Evolutionary conservation across 2,113 vertebrate species (phyloP), one percentile per base, ranked within the genome.

Genomic region (Agelaius phoeniceus): DNA sequence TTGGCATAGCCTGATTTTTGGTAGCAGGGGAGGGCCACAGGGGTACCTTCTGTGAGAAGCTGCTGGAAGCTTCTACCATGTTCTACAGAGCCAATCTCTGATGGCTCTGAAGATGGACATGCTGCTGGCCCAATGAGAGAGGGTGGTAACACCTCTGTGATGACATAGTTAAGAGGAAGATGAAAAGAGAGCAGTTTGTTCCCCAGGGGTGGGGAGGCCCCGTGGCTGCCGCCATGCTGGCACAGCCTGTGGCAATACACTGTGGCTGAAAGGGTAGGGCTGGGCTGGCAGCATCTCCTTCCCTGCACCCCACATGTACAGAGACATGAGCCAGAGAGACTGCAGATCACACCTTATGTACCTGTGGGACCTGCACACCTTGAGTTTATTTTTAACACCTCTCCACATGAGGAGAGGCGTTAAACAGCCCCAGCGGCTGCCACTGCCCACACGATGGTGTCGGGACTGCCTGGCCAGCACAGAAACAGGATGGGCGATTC

Each of bases 381-480:
- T 58, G 33, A 23, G n/a, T 58, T 58, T 58, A n/a, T n/a, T 58
- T 58, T n/a, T 15, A 58, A 23, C 21, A 5, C 13, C 33, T 11
- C 33, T 35, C 15, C 35, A 7, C 62, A 33, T 16, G 37, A 72
- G 15, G 11, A 54, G 21, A 52, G 37, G 49, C 2, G 0, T 71
- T 39, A 4, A 30, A 52, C 14, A 39, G n/a, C 19, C 1, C 44
- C 44, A 48, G 44, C 9, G 1, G 39, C 62, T 14, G 9, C 57
- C 14, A 3, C 59, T 62, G 59, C 43, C 43, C 6, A 1, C 2
- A 2, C 2, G 1, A 10, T 17, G 30, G 31, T 8, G 5, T 23
- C 3, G 0, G 11, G 16, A 31, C 65, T 23, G 35, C 49, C 15
- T 39, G 68, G 49, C 21, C 4, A 1, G 68, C 35, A 39, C 2